Conservation (phyloP, 2,797 vertebrate species). For the Sarcoramphus papa region DNA sequence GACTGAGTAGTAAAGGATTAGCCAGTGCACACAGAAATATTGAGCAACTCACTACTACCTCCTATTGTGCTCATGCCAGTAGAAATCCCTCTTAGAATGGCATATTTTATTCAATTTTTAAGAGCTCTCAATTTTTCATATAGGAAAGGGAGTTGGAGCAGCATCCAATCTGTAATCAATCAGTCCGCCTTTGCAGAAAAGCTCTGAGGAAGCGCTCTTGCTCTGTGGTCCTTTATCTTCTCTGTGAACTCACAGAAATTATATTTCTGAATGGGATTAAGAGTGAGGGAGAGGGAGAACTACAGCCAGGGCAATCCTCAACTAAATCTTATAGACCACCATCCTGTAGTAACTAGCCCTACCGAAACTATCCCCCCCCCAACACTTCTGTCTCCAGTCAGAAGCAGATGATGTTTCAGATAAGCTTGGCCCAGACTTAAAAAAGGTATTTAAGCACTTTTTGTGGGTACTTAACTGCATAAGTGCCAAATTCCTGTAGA, state of each 20-base stretch:
- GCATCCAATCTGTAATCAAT: slow-evolving; percentile 66
- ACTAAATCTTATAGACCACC: neutral
- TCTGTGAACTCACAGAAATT: slow-evolving; percentile 52
- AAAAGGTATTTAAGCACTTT: neutral
- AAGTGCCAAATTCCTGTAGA: neutral
- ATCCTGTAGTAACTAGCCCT: neutral
- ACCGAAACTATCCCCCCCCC: neutral
- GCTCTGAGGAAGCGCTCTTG: slow-evolving; percentile 46
- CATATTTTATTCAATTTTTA: slow-evolving; percentile 75
- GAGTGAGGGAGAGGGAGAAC: neutral
- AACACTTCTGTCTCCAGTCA: neutral
- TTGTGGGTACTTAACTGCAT: neutral
- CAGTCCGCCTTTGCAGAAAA: slow-evolving; percentile 42
- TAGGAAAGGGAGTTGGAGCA: slow-evolving; percentile 66
- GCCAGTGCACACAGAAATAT: slow-evolving; percentile 31
- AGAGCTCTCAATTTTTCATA: slow-evolving; percentile 75
- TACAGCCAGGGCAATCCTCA: neutral
- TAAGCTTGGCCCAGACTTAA: neutral
- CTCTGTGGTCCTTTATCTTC: slow-evolving; percentile 48
- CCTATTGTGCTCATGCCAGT: slow-evolving; percentile 51
- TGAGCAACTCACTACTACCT: slow-evolving; percentile 47
- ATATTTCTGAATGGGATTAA: slow-evolving; percentile 6
- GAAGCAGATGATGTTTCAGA: neutral
- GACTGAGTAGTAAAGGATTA: slow-evolving; percentile 56
- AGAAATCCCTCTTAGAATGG: slow-evolving; percentile 54